A percentile compares a stretch with the other conserved stretches of the same genome.
These are phyloP conservation scores for Dromaius novaehollandiae DNA, from an alignment of 2,113 vertebrate species.

Conservation along the genomic window DNA sequence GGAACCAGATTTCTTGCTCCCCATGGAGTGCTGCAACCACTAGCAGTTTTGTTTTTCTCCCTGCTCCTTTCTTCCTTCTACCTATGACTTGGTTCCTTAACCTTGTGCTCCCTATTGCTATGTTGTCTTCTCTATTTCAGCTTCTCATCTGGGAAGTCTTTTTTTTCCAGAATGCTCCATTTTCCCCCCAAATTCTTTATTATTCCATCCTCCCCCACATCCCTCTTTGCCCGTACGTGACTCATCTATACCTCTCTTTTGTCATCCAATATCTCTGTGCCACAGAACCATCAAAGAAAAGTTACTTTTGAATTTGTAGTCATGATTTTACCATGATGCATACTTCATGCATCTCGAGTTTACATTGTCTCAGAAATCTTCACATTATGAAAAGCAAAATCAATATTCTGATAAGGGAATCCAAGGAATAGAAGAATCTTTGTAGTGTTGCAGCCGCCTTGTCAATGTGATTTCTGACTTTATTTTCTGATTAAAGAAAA, in stretches of 20 bases:
- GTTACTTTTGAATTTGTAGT: neutral
- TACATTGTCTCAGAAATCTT: neutral
- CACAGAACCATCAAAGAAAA: neutral
- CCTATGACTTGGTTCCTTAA: neutral
- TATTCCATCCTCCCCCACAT: neutral
- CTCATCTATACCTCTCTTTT: neutral
- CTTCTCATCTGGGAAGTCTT: neutral
- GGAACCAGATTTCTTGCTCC: neutral
- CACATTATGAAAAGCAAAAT: neutral
- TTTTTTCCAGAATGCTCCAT: neutral
- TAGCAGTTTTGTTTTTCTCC: neutral
- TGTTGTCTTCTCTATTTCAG: neutral
- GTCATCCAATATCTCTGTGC: neutral
- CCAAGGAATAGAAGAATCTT: neutral
- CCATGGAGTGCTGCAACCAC: neutral
- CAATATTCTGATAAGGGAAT: neutral
- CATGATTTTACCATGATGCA: neutral
- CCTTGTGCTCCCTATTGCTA: neutral
- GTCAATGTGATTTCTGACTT: neutral
- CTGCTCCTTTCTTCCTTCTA: neutral
- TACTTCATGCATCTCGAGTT: neutral
- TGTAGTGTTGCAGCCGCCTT: neutral
- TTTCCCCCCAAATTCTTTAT: neutral
- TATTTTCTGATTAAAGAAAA: neutral
- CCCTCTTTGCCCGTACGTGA: neutral